phyloP scores from a whole-genome alignment of 92 coral and sea anemone species.

The Pocillopora meandrina region DNA sequence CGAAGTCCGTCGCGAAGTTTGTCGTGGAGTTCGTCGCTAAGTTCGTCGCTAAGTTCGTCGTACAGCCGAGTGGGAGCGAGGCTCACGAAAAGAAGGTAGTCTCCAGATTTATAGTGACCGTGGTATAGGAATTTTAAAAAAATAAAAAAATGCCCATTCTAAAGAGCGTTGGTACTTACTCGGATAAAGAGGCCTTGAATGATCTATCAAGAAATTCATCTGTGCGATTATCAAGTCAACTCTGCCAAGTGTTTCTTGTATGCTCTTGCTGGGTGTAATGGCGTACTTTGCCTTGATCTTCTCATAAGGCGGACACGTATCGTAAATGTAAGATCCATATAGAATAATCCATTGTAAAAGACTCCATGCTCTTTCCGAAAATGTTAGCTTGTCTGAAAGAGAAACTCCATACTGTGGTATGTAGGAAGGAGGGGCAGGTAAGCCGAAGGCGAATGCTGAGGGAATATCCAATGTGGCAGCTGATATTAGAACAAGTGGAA shows the following conservation, averaged over 20 bases:
- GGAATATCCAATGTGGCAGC: neutral
- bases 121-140: too few species aligned
- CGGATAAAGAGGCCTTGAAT: constrained; percentile 14
- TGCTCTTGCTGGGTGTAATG: constrained; percentile 36
- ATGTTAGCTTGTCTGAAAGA: constrained; percentile 12
- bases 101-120: too few species aligned
- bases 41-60: too few species aligned
- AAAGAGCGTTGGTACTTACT: neutral
- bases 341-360: neutral
- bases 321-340: neutral
- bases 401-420: constrained; percentile 16
- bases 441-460: constrained; percentile 1
- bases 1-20: too few species aligned
- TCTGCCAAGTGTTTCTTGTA: constrained; percentile 23
- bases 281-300: constrained; percentile 15
- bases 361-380: constrained; percentile 28
- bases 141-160: neutral
- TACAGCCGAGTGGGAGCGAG: too few species aligned
- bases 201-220: constrained; percentile 13
- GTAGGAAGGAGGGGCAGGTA: constrained; percentile 32
- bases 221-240: constrained; percentile 31
- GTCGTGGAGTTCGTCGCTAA: too few species aligned
- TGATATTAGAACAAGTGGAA: constrained; percentile 30
- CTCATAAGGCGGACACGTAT: neutral
- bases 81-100: too few species aligned